phyloP scores from a whole-genome alignment of 2,888 invertebrate species.

The Drosophila sordidula region DNA sequence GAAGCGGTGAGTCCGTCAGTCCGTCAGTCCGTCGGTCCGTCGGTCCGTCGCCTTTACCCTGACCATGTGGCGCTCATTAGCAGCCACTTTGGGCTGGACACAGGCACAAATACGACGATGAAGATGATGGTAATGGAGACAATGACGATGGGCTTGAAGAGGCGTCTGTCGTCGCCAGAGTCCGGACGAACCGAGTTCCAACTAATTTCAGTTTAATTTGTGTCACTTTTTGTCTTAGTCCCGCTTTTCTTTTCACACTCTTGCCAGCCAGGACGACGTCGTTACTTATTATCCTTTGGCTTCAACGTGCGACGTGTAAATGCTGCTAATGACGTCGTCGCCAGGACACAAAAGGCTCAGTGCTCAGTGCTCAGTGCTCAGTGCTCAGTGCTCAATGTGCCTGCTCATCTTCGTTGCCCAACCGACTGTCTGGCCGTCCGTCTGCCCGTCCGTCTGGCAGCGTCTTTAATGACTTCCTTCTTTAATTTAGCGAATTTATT shows the following conservation, averaged over 20 bases:
- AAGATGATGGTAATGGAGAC: neutral
- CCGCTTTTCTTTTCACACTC: conserved; percentile 68
- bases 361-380: conserved; percentile 22
- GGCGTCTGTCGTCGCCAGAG: conserved; percentile 24
- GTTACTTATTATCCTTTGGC: conserved; percentile 74
- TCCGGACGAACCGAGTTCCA: conserved; percentile 66
- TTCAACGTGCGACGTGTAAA: conserved; percentile 67
- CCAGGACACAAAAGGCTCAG: conserved; percentile 57
- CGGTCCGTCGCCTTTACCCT: conserved; percentile 15
- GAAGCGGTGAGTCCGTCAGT: neutral
- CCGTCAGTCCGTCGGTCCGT: neutral
- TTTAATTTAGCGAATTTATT: conserved; percentile 77
- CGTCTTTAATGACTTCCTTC: conserved; percentile 67
- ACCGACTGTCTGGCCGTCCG: neutral
- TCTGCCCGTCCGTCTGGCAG: conserved; percentile 6
- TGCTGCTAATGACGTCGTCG: conserved; percentile 77
- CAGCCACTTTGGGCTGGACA: conserved; percentile 56
- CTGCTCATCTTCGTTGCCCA: no score
- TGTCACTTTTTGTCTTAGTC: conserved; percentile 69
- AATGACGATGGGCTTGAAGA: conserved; percentile 1
- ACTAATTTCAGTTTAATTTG: conserved; percentile 81
- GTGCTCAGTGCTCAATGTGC: conserved; percentile 27
- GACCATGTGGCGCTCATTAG: conserved; percentile 57
- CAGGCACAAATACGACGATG: conserved; percentile 21
- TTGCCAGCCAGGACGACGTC: conserved; percentile 31